A percentile compares a stretch with the other conserved stretches of the same genome.
These are phyloP conservation scores for Siniperca obscura DNA, from an alignment of 2,797 vertebrate genomes.

Conservation along the genomic window DNA sequence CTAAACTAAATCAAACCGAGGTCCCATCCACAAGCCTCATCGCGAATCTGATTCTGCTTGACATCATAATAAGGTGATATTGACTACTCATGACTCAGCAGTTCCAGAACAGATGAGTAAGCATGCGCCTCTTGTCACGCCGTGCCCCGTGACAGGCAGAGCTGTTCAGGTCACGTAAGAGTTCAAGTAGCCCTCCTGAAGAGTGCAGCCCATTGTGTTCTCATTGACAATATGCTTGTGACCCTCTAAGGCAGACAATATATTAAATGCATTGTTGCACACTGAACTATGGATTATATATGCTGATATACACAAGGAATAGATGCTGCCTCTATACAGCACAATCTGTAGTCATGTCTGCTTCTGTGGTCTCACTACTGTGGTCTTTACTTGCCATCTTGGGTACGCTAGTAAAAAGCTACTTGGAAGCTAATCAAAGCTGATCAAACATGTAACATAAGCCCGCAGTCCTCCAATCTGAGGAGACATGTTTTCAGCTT, in stretches of 20 bases:
- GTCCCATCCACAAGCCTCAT: constrained; percentile 49
- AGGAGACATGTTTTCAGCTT: constrained; percentile 30
- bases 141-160: constrained; percentile 39
- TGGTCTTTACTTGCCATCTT: constrained; percentile 8
- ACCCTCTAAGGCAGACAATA: background rate
- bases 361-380: background rate
- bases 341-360: background rate
- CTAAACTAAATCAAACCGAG: constrained; percentile 75
- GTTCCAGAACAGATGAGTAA: constrained; percentile 59
- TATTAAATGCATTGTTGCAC: constrained; percentile 10
- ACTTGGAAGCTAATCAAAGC: constrained; percentile 44
- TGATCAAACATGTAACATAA: constrained; percentile 26
- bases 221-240: constrained; percentile 24
- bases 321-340: background rate
- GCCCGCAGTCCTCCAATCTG: constrained; percentile 16
- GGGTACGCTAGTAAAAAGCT: background rate
- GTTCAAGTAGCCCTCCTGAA: constrained; percentile 50
- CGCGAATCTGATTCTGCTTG: constrained; percentile 56
- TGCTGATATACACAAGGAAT: background rate
- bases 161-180: constrained; percentile 29
- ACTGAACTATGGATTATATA: constrained; percentile 24
- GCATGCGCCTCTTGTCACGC: constrained; percentile 17
- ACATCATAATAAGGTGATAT: constrained; percentile 75
- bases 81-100: constrained; percentile 72
- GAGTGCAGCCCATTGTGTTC: constrained; percentile 28